Evolutionary conservation across 2,888 invertebrate genomes (phyloP), one percentile per base, ranked within the genome.

Genomic region (Amorpha juglandis): DNA sequence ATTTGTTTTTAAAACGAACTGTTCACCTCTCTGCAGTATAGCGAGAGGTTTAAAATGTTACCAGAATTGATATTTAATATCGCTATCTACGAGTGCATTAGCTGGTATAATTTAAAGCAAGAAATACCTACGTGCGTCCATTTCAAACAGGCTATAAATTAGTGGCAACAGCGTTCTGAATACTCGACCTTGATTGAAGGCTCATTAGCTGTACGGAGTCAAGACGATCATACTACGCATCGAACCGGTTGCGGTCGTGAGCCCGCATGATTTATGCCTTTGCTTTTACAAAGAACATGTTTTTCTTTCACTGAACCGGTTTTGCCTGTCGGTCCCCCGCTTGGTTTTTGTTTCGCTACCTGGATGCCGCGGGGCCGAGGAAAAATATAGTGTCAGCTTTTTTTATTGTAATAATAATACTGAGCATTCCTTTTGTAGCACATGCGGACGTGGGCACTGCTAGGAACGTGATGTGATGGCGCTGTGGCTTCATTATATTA

Each of bases 401-500:
- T 89, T 89, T 86, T 80, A 76, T 80, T 74, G 84, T 89, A 90
- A 88, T 92, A 93, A 92, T 92, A 93, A 93, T 92, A 92, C 79
- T 82, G 83, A 87, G 81, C 90, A 91, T 92, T 91, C 91, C 91
- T 90, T 90, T 89, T 89, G 88, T 88, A 85, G 89, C 86, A 80
- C 88, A 91, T 83, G 89, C 91, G 91, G 91, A 90, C 91, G 89
- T 90, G 87, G 87, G 81, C 80, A 81, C 78, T 81, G 80, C 78
- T 80, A 80, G 79, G 78, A 80, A 91, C 91, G 91, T 92, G 92
- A 91, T 84, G 84, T 80, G 90, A 83, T 82, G 83, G 83, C 84
- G 83, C 82, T 88, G 91, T 88, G 84, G 90, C 88, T 90, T 90
- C 90, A 91, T 92, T 92, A 90, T 88, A 90, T 91, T 92, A 91